Percentiles rank a stretch among this genome's conserved stretches.
phyloP scores from a whole-genome alignment of 2,888 invertebrate species.

The Dilophus febrilis region DNA sequence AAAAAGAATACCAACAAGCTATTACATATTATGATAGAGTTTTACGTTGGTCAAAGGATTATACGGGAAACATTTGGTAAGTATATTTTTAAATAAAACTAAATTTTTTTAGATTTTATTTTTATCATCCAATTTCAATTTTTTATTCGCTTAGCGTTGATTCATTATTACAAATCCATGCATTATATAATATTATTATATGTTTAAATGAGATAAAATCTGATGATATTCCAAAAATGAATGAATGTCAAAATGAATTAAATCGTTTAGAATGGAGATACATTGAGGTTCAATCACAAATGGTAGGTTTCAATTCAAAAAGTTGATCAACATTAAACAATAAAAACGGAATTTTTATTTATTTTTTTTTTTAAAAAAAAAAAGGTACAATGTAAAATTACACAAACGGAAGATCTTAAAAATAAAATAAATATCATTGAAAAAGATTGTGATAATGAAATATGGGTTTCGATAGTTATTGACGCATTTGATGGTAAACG shows the following conservation, averaged over 20 bases:
- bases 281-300: conserved; percentile 23
- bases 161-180: conserved; percentile 46
- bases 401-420: too few relatives aligned
- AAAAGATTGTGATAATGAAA: too few relatives aligned
- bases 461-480: too few relatives aligned
- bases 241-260: conserved; percentile 25
- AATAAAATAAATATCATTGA: too few relatives aligned
- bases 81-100: conserved; percentile 2
- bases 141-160: conserved; percentile 34
- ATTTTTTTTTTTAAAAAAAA: too few relatives aligned
- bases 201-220: conserved; percentile 24
- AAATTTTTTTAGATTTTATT: too few relatives aligned
- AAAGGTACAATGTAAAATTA: too few relatives aligned
- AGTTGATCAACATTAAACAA: too few relatives aligned
- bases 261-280: conserved; percentile 38
- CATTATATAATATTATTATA: conserved; percentile 47
- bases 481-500: too few relatives aligned
- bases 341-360: too few relatives aligned
- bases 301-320: too few relatives aligned
- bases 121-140: not conserved
- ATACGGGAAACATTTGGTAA: conserved; percentile 20
- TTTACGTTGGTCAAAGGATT: conserved; percentile 31
- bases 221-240: not conserved
- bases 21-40: conserved; percentile 43
- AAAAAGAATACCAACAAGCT: conserved; percentile 34